A percentile compares a stretch with the other conserved stretches of the same genome.
These are phyloP conservation scores for Rallus crepitans DNA, from an alignment of 2,797 vertebrate genomes.

Conservation along the genomic window DNA sequence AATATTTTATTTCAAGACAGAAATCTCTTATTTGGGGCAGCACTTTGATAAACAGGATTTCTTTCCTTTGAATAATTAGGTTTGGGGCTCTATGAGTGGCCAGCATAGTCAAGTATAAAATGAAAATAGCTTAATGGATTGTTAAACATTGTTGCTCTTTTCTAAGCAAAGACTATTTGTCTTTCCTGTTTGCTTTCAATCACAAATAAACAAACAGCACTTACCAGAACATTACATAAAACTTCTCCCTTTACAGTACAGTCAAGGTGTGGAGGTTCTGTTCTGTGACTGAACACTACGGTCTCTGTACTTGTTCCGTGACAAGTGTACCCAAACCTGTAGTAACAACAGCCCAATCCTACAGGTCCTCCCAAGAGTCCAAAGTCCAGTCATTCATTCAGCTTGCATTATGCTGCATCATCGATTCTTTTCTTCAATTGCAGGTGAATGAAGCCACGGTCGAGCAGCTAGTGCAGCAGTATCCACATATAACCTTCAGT, in stretches of 20 bases:
- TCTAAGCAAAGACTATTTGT: not conserved
- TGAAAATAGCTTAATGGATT: not conserved
- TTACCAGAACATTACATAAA: not conserved
- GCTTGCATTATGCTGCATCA: not conserved
- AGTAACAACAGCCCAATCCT: not conserved
- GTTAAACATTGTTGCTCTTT: not conserved
- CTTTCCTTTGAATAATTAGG: not conserved
- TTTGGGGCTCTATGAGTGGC: not conserved
- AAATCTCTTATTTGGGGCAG: not conserved
- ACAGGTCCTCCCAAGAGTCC: not conserved
- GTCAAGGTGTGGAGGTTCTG: fast-evolving
- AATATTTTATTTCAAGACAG: not conserved
- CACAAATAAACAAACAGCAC: not conserved
- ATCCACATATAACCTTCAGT: constrained; percentile 98
- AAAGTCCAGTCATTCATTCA: not conserved
- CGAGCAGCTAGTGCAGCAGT: constrained; percentile 95
- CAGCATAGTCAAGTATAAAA: not conserved
- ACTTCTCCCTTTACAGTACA: not conserved
- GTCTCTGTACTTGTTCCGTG: not conserved
- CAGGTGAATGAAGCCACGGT: constrained; percentile 97
- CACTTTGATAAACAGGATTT: not conserved
- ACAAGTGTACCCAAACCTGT: not conserved
- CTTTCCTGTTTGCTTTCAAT: not conserved
- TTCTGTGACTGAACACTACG: not conserved
- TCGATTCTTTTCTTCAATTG: constrained; percentile 17